Conservation (phyloP, 2,113 vertebrate species). For the Toxotes jaculatrix region DNA sequence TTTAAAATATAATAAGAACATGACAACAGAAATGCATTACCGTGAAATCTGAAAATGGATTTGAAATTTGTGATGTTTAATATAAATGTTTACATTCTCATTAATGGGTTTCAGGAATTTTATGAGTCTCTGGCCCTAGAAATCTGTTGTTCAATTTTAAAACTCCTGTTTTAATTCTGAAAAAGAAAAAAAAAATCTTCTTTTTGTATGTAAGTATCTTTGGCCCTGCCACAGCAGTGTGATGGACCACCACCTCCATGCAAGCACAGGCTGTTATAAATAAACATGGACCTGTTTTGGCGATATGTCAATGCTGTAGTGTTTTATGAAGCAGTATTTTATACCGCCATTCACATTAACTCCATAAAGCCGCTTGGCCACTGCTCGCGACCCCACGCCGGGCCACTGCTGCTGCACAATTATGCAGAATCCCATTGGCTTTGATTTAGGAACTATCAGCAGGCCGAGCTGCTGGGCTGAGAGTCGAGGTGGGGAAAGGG, state of each 20-base stretch:
- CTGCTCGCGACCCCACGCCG: conserved; percentile 37
- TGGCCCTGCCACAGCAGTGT: background rate
- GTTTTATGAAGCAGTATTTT: conserved; percentile 80
- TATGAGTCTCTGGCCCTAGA: background rate
- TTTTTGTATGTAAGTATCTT: background rate
- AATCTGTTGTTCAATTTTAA: background rate
- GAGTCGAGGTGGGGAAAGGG: conserved; percentile 58
- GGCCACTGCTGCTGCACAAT: conserved; percentile 71
- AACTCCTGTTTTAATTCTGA: background rate
- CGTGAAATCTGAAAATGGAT: too few relatives aligned
- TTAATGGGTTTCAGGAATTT: background rate
- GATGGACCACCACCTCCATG: conserved; percentile 34
- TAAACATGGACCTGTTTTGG: conserved; percentile 61
- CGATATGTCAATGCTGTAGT: conserved; percentile 58
- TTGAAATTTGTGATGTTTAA: background rate
- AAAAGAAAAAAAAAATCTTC: background rate
- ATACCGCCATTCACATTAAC: conserved; percentile 75
- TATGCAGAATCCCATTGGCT: conserved; percentile 83
- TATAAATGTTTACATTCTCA: background rate
- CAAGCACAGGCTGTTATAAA: conserved; percentile 63
- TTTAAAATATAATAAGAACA: background rate
- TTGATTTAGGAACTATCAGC: conserved; percentile 85
- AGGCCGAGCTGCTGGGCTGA: conserved; percentile 56
- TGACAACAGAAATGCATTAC: too few relatives aligned
- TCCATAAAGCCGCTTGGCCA: conserved; percentile 69